phyloP scores from a whole-genome alignment of 2,113 vertebrate species.

The Heterotis niloticus region DNA sequence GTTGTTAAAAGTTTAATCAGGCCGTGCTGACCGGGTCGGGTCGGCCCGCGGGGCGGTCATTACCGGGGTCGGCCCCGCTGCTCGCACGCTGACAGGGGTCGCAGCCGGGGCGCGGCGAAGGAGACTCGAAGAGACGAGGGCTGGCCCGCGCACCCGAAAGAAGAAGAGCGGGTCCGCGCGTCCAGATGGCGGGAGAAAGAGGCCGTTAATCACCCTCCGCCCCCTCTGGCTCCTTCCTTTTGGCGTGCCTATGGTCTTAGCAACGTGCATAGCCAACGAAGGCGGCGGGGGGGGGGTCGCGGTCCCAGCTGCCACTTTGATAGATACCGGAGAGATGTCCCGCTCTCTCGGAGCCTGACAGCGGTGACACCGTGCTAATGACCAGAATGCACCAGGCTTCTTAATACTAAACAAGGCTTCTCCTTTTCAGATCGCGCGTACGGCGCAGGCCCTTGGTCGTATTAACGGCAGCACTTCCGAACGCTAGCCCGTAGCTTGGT shows the following conservation, averaged over 20 bases:
- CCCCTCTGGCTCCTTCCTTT: conserved; percentile 16
- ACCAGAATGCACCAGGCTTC: conserved; percentile 17
- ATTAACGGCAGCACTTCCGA: too few species aligned
- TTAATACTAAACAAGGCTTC: background rate
- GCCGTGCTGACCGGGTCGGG: conserved; percentile 72
- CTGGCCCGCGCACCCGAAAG: conserved; percentile 35
- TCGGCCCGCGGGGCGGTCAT: conserved; percentile 69
- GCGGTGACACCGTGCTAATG: conserved; percentile 54
- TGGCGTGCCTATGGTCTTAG: conserved; percentile 61
- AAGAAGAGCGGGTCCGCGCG: conserved; percentile 26
- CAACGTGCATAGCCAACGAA: conserved; percentile 57
- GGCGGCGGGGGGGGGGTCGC: conserved; percentile 60
- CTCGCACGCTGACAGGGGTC: conserved; percentile 73
- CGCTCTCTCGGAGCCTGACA: conserved; percentile 43
- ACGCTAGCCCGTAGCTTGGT: too few species aligned
- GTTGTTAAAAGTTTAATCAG: conserved; percentile 84
- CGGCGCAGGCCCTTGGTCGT: too few species aligned
- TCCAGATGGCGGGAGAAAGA: conserved; percentile 63
- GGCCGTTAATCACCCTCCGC: conserved; percentile 38
- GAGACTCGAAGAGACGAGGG: background rate
- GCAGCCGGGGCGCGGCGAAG: conserved; percentile 39
- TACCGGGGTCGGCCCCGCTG: conserved; percentile 74
- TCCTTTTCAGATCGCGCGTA: background rate
- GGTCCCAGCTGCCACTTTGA: conserved; percentile 54
- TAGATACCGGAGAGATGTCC: conserved; percentile 63